Conservation (phyloP, 2,113 vertebrate species). For the Etia nguti region DNA sequence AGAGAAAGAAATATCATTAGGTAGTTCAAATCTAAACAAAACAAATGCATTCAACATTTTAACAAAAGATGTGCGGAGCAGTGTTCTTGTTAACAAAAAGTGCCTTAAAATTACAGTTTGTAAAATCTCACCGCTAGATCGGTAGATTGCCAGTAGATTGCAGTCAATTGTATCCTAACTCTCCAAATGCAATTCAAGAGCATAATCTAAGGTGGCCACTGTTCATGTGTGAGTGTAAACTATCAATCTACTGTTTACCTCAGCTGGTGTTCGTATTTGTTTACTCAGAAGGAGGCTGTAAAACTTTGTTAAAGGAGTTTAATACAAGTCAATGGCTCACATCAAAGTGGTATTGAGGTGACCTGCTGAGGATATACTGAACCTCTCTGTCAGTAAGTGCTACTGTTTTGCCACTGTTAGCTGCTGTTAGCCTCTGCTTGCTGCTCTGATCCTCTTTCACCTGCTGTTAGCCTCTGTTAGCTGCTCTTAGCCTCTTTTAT, state of each 20-base stretch:
- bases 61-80: no score
- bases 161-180: not conserved
- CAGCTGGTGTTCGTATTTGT: not conserved
- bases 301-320: not conserved
- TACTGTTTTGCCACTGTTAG: not conserved
- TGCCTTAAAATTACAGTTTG: not conserved
- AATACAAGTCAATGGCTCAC: not conserved
- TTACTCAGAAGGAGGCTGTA: not conserved
- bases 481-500: not conserved
- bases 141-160: not conserved
- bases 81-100: not conserved
- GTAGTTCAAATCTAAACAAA: not conserved
- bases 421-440: not conserved
- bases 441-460: not conserved
- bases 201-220: no score
- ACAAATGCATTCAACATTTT: not conserved
- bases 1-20: not conserved
- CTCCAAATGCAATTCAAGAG: no score
- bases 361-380: not conserved
- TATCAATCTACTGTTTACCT: no score
- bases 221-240: no score
- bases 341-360: not conserved
- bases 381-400: not conserved
- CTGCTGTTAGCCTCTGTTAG: not conserved
- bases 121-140: not conserved